Evolutionary conservation across 2,888 invertebrate species (phyloP).

Genomic region (Polietes domitor): DNA sequence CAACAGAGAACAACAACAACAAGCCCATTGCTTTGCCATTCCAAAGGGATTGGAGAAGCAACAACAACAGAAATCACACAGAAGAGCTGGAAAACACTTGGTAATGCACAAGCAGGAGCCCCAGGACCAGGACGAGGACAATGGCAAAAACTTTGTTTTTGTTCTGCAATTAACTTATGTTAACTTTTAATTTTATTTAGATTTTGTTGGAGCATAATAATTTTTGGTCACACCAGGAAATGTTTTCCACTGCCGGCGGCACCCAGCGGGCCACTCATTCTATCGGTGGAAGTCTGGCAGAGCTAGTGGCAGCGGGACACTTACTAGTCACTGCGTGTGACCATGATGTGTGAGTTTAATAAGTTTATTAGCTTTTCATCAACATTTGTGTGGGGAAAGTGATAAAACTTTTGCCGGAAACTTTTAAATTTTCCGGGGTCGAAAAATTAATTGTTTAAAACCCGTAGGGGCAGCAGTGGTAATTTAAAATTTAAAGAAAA

Average conservation of each 20-base stretch:
- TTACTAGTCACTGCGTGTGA: background rate
- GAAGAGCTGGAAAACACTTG: background rate
- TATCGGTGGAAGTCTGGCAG: background rate
- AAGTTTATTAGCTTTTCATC: slow-evolving; percentile 26
- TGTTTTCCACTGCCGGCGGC: background rate
- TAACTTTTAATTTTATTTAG: slow-evolving; percentile 58
- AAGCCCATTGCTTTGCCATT: background rate
- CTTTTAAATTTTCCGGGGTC: slow-evolving; percentile 23
- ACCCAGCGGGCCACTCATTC: background rate
- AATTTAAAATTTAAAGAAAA: background rate
- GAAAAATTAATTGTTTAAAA: background rate
- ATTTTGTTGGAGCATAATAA: slow-evolving; percentile 33
- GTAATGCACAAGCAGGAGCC: too few relatives aligned
- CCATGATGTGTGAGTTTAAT: slow-evolving; percentile 35
- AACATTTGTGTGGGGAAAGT: slow-evolving; percentile 16
- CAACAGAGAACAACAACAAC: too few relatives aligned
- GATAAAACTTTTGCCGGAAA: slow-evolving; percentile 27
- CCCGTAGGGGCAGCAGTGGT: background rate
- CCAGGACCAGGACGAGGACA: background rate
- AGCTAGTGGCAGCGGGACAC: background rate
- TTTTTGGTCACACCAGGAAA: slow-evolving; percentile 14
- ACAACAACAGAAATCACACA: background rate
- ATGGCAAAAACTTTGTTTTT: slow-evolving; percentile 32
- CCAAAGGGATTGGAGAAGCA: background rate
- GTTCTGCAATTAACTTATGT: slow-evolving; percentile 54